A percentile compares a stretch with the other conserved stretches of the same genome.
These are phyloP conservation scores for Oegoconia quadripuncta DNA, from an alignment of 2,888 invertebrate genomes.

Conservation along the genomic window DNA sequence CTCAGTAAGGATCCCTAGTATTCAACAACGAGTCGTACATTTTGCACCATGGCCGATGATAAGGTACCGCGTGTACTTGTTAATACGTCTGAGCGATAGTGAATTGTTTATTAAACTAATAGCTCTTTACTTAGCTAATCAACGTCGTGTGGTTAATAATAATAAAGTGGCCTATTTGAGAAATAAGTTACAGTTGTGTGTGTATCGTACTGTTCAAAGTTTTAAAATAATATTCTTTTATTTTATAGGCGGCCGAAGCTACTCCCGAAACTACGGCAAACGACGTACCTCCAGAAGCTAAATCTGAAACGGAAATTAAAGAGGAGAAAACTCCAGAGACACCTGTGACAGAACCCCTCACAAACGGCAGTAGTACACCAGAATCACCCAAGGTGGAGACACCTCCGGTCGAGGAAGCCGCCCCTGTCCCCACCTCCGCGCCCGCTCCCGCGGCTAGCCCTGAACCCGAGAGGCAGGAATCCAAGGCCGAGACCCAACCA, in stretches of 20 bases:
- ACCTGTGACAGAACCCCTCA: slow-evolving; percentile 70
- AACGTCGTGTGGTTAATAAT: neutral
- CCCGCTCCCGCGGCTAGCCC: slow-evolving; percentile 26
- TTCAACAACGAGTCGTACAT: slow-evolving; percentile 24
- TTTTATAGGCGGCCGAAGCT: slow-evolving; percentile 60
- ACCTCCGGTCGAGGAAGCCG: slow-evolving; percentile 23
- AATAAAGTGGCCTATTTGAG: neutral
- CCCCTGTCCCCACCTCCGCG: slow-evolving; percentile 5
- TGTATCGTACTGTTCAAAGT: neutral
- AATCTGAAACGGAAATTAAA: slow-evolving; percentile 46
- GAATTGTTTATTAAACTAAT: neutral
- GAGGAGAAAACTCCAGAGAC: slow-evolving; percentile 71
- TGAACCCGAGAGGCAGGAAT: slow-evolving; percentile 38
- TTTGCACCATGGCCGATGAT: slow-evolving; percentile 51
- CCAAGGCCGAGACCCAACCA: slow-evolving; percentile 42
- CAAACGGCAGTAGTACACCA: slow-evolving; percentile 68
- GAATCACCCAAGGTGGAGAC: slow-evolving; percentile 54
- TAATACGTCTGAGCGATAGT: neutral
- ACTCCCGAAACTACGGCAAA: slow-evolving; percentile 49
- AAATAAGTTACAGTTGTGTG: neutral
- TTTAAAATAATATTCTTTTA: slow-evolving; percentile 12
- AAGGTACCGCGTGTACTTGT: slow-evolving; percentile 36
- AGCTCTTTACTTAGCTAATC: neutral
- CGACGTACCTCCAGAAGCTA: slow-evolving; percentile 50
- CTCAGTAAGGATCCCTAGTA: slow-evolving; percentile 32